phyloP scores from a whole-genome alignment of 2,113 vertebrate species.

The Bufo gargarizans region DNA sequence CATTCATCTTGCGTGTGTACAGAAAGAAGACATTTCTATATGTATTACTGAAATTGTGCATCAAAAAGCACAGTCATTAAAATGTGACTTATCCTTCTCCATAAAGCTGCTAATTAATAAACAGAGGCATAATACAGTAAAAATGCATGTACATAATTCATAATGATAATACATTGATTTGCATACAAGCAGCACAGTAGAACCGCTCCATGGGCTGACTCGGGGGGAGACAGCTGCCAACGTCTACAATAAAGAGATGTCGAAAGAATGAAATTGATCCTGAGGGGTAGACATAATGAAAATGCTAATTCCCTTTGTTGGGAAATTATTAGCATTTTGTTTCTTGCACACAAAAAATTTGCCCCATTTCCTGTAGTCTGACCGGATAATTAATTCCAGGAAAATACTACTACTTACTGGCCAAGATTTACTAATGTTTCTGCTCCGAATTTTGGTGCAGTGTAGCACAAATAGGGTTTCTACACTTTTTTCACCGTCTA shows the following conservation, averaged over 20 bases:
- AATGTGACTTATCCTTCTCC: not conserved
- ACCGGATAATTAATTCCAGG: not conserved
- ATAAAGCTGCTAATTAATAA: conserved; percentile 6
- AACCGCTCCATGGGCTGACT: not conserved
- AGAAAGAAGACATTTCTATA: not conserved
- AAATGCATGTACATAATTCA: conserved; percentile 9
- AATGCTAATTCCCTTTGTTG: not conserved
- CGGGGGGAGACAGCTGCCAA: not conserved
- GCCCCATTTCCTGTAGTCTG: not conserved
- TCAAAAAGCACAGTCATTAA: not conserved
- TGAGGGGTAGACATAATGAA: not conserved
- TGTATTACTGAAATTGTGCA: not conserved
- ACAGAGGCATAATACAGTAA: conserved; percentile 4
- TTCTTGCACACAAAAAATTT: not conserved
- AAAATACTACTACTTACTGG: not conserved
- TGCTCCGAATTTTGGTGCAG: too few relatives aligned
- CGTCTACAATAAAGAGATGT: not conserved
- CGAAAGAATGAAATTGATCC: not conserved
- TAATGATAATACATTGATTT: not conserved
- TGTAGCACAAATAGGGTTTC: too few relatives aligned
- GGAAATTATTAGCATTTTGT: conserved; percentile 15
- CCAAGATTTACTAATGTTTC: not conserved
- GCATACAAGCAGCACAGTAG: not conserved
- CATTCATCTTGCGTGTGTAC: not conserved
- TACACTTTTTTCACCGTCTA: too few relatives aligned